phyloP scores from a whole-genome alignment of 2,113 vertebrate genomes.

The Ariopsis seemanni region DNA sequence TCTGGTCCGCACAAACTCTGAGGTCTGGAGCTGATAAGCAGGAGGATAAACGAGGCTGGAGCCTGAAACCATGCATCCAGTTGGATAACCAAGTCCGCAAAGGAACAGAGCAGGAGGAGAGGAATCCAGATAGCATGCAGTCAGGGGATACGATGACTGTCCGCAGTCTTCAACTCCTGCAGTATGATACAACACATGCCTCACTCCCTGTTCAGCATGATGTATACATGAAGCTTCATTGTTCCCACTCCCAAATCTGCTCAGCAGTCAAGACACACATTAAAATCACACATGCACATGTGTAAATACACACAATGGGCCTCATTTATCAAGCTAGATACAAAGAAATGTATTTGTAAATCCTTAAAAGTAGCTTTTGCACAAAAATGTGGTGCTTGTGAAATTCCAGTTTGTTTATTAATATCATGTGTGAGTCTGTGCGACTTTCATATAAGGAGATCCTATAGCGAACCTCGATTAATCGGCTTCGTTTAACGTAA shows the following conservation, averaged over 20 bases:
- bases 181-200: slow-evolving; percentile 53
- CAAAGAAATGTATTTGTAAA: neutral
- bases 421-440: neutral
- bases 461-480: neutral
- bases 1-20: slow-evolving; percentile 18
- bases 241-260: neutral
- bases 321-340: neutral
- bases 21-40: slow-evolving; percentile 42
- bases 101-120: slow-evolving; percentile 11
- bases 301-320: neutral
- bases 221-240: neutral
- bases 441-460: neutral
- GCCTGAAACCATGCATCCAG: neutral
- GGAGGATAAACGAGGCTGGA: slow-evolving; percentile 27
- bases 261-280: neutral
- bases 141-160: slow-evolving; percentile 41
- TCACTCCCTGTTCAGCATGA: slow-evolving; percentile 51
- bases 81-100: neutral
- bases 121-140: slow-evolving; percentile 35
- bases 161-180: slow-evolving; percentile 41
- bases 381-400: neutral
- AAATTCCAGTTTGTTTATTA: neutral
- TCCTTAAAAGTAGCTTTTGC: neutral
- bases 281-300: neutral
- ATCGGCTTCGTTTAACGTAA: neutral